These are phyloP conservation scores for Microplitis mediator DNA, from an alignment of 1,140 invertebrate genomes.

Conservation along the genomic window DNA sequence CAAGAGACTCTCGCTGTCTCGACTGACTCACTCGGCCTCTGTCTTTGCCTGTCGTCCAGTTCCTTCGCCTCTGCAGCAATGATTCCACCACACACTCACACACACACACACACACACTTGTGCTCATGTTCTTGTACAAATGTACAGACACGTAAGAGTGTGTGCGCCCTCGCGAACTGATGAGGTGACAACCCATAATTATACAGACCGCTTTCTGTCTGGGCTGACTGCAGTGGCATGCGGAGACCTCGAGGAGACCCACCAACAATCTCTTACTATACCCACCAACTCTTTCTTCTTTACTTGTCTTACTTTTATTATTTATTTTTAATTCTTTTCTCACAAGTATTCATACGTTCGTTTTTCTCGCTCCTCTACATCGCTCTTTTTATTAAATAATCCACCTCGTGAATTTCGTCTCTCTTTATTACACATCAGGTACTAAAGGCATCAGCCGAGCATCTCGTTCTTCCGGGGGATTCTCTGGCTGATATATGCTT, in stretches of 20 bases:
- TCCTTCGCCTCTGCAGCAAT: slow-evolving; percentile 27
- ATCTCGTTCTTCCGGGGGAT: slow-evolving; percentile 6
- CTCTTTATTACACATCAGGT: not conserved
- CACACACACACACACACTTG: no score
- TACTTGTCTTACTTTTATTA: slow-evolving; percentile 45
- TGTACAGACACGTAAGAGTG: not conserved
- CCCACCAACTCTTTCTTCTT: slow-evolving; percentile 46
- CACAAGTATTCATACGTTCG: not conserved
- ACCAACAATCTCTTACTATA: slow-evolving; percentile 29
- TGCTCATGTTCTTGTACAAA: no score
- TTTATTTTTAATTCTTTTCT: slow-evolving; percentile 20
- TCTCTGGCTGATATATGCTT: slow-evolving; percentile 11
- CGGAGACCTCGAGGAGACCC: slow-evolving; percentile 39
- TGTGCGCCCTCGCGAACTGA: slow-evolving; percentile 46
- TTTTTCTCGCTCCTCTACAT: not conserved
- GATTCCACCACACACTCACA: no score
- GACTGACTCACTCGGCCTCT: not conserved
- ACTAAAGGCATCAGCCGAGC: no score
- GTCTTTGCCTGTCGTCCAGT: slow-evolving; percentile 26
- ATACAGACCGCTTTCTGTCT: slow-evolving; percentile 62
- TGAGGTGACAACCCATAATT: slow-evolving; percentile 65
- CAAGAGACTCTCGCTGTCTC: not conserved
- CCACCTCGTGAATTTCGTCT: slow-evolving; percentile 29
- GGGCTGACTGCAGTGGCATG: slow-evolving; percentile 61
- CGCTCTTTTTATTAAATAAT: slow-evolving; percentile 16